Percentiles rank a stretch among this genome's conserved stretches.
Evolutionary conservation across 2,797 vertebrate species (phyloP).

Genomic region (Gymnothorax reevesii): DNA sequence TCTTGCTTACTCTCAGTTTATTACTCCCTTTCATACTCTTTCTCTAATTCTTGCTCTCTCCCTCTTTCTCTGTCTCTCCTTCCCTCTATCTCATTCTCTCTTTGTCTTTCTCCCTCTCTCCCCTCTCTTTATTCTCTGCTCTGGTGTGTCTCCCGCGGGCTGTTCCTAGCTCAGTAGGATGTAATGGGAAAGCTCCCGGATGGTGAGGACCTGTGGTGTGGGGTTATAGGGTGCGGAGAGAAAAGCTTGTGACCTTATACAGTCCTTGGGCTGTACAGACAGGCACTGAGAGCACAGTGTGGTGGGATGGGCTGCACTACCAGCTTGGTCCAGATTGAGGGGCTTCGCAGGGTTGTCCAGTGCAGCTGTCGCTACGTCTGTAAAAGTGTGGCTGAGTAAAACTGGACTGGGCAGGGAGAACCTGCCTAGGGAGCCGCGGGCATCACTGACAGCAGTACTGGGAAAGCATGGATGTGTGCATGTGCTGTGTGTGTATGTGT

Average conservation of each 20-base stretch:
- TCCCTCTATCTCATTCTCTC: background rate
- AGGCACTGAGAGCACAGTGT: slow-evolving; percentile 25
- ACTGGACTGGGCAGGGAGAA: slow-evolving; percentile 76
- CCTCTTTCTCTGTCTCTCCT: background rate
- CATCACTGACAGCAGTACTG: slow-evolving; percentile 76
- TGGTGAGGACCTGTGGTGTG: background rate
- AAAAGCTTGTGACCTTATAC: background rate
- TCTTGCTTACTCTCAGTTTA: background rate
- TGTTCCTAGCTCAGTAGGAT: background rate
- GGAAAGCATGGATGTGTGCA: slow-evolving; percentile 71
- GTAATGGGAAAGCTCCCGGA: background rate
- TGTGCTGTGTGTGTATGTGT: slow-evolving; percentile 21
- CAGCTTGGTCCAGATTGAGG: slow-evolving; percentile 87
- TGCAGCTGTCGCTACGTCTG: slow-evolving; percentile 90
- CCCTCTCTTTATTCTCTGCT: background rate
- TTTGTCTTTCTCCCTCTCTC: background rate
- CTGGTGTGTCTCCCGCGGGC: background rate
- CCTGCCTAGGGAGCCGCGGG: slow-evolving; percentile 80
- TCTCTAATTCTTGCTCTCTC: background rate
- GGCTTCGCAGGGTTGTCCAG: slow-evolving; percentile 84
- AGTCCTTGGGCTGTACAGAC: background rate
- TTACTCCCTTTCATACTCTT: background rate
- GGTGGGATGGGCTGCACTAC: slow-evolving; percentile 89
- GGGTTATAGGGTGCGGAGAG: background rate
- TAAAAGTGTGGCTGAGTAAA: slow-evolving; percentile 81